Evolutionary conservation across 2,888 invertebrate genomes (phyloP).

Genomic region (Selenia dentaria): DNA sequence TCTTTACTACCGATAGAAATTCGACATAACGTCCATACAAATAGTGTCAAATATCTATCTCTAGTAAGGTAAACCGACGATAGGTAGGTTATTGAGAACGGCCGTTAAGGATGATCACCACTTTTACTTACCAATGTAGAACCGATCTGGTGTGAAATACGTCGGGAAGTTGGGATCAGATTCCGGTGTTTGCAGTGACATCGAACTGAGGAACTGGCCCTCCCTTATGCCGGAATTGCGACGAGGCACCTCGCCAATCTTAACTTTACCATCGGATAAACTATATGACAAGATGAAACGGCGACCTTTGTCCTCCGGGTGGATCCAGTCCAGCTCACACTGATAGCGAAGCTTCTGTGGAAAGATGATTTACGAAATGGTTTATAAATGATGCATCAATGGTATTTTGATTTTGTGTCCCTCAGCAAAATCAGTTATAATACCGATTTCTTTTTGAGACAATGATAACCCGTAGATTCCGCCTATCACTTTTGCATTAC

Average conservation of each 20-base stretch:
- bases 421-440: too few relatives aligned
- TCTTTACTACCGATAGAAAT: too few relatives aligned
- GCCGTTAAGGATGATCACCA: too few relatives aligned
- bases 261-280: constrained; percentile 90
- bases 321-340: constrained; percentile 90
- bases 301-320: constrained; percentile 91
- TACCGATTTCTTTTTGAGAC: too few relatives aligned
- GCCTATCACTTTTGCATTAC: too few relatives aligned
- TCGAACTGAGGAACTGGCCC: constrained; percentile 90
- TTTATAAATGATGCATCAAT: too few relatives aligned
- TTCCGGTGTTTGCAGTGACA: constrained; percentile 88
- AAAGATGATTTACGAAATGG: neutral
- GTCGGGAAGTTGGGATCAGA: constrained; percentile 88
- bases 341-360: constrained; percentile 87
- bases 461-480: too few relatives aligned
- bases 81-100: too few relatives aligned
- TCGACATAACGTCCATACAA: too few relatives aligned
- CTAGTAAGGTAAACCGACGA: too few relatives aligned
- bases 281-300: constrained; percentile 91
- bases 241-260: constrained; percentile 89
- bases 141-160: constrained; percentile 91
- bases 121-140: constrained; percentile 88
- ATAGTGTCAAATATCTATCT: too few relatives aligned
- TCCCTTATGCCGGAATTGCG: constrained; percentile 90
- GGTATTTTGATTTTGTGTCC: too few relatives aligned